Evolutionary conservation across 37 sponge, comb jelly and placozoan genomes (phyloP).

Genomic region (Haliclona indistincta): DNA sequence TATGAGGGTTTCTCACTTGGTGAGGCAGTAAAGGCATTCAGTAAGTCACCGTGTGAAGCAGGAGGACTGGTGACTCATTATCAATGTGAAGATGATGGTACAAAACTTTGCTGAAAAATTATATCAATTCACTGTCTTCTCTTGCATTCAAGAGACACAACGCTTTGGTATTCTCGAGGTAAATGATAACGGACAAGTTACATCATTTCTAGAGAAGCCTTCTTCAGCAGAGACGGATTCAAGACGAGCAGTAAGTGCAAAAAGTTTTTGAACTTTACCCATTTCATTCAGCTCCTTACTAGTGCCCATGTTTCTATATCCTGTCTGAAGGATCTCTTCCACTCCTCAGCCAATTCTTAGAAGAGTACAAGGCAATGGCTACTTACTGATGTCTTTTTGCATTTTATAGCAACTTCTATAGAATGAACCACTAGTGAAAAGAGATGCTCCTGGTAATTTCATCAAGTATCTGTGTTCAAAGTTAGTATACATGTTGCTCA

Average conservation of each 20-base stretch:
- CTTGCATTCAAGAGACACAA: conserved; percentile 13
- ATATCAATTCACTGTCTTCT: background rate
- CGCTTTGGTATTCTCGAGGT: conserved; percentile 67
- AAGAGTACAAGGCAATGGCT: conserved; percentile 43
- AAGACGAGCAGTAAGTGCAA: conserved; percentile 49
- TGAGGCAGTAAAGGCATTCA: conserved; percentile 11
- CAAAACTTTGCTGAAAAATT: background rate
- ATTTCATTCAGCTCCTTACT: background rate
- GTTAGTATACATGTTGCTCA: conserved; percentile 8
- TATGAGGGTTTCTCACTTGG: conserved; percentile 62
- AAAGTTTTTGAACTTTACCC: background rate
- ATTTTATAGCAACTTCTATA: conserved; percentile 6
- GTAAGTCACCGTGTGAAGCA: background rate
- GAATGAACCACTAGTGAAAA: conserved; percentile 43
- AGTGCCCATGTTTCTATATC: conserved; percentile 79
- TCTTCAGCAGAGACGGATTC: conserved; percentile 33
- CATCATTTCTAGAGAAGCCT: conserved; percentile 68
- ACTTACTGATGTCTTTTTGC: background rate
- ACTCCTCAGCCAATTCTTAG: conserved; percentile 44
- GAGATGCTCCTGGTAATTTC: conserved; percentile 76
- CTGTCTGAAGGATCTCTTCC: conserved; percentile 19
- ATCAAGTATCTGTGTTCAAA: conserved; percentile 54
- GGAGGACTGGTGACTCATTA: conserved; percentile 43
- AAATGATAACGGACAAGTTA: conserved; percentile 29
- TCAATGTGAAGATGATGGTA: conserved; percentile 61